Evolutionary conservation across 2,113 vertebrate genomes (phyloP).

Genomic region (Sardina pilchardus): DNA sequence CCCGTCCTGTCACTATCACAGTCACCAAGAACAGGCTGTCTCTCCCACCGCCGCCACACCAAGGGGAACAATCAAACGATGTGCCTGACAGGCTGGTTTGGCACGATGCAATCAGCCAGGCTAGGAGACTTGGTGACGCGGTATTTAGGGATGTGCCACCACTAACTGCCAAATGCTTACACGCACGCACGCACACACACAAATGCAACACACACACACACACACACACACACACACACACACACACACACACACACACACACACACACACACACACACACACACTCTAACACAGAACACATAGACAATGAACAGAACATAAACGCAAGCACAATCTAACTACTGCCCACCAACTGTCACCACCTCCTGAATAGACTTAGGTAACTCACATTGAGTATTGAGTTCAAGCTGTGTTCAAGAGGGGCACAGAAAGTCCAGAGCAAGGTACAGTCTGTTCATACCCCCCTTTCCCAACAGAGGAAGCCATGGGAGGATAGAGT

Average conservation of each 20-base stretch:
- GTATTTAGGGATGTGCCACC: slow-evolving; percentile 27
- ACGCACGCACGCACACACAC: background rate
- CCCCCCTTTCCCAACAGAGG: background rate
- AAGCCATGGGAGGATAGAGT: background rate
- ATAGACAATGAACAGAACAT: background rate
- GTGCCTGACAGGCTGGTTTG: slow-evolving; percentile 46
- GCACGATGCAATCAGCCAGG: slow-evolving; percentile 46
- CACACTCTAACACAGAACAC: background rate
- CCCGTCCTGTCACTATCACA: slow-evolving; percentile 78
- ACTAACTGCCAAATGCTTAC: background rate
- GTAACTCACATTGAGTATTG: background rate
- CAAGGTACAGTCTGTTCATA: background rate
- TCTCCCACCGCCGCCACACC: slow-evolving; percentile 66
- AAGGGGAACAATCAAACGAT: slow-evolving; percentile 62
- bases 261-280: background rate
- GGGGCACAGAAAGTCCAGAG: background rate
- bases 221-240: background rate
- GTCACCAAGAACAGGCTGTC: slow-evolving; percentile 76
- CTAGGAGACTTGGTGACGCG: slow-evolving; percentile 29
- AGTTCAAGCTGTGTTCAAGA: background rate
- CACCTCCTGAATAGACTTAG: background rate
- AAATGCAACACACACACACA: background rate
- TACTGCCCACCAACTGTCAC: background rate
- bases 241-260: background rate
- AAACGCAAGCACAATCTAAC: background rate